phyloP scores from a whole-genome alignment of 2,797 vertebrate species.

The Hemibagrus guttatus region DNA sequence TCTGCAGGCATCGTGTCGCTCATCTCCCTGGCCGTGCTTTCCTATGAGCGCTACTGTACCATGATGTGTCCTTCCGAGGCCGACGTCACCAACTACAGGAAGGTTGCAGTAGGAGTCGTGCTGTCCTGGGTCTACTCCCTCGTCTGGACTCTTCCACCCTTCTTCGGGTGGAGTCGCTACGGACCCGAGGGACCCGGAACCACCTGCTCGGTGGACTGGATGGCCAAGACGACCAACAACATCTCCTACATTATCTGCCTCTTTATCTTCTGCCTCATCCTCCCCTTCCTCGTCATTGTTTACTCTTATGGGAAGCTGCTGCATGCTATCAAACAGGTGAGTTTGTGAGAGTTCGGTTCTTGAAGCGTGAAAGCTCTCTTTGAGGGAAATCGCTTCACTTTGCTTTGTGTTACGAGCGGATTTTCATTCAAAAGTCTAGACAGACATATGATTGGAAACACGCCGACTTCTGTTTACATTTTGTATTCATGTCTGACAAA shows the following conservation, averaged over 20 bases:
- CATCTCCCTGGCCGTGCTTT: conserved; percentile 82
- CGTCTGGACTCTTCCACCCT: conserved; percentile 77
- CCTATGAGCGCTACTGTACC: conserved; percentile 80
- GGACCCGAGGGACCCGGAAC: conserved; percentile 82
- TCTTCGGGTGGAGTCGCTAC: conserved; percentile 83
- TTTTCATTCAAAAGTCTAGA: not conserved
- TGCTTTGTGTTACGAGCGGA: not conserved
- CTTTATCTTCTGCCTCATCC: conserved; percentile 80
- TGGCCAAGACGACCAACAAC: conserved; percentile 72
- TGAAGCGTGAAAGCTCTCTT: not conserved
- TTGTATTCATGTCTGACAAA: not conserved
- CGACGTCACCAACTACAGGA: conserved; percentile 79
- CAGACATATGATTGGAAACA: not conserved
- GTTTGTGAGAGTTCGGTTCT: conserved; percentile 31
- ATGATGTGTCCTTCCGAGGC: conserved; percentile 77
- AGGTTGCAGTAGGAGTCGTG: conserved; percentile 71
- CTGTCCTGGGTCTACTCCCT: conserved; percentile 82
- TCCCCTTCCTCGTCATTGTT: conserved; percentile 79
- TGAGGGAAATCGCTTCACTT: not conserved
- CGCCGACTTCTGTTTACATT: not conserved
- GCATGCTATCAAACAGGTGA: conserved; percentile 78
- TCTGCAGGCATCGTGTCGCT: conserved; percentile 79
- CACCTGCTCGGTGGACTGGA: conserved; percentile 85
- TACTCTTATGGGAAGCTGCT: conserved; percentile 81
- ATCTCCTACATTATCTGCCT: conserved; percentile 81